These are phyloP conservation scores for Siderastrea siderea DNA, from an alignment of 92 coral and sea anemone species.

Conservation along the genomic window DNA sequence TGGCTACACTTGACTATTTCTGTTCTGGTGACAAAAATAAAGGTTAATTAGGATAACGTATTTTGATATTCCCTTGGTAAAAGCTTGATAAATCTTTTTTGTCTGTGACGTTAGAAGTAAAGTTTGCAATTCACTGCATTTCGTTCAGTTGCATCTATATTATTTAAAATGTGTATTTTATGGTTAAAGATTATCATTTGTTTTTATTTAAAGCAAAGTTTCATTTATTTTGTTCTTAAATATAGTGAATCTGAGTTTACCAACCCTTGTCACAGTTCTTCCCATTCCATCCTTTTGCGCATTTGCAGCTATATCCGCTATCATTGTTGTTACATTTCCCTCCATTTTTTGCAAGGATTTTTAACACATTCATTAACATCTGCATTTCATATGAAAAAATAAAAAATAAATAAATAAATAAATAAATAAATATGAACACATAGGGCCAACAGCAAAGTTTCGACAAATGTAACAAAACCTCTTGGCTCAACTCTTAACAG, in stretches of 20 bases:
- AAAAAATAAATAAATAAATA: not conserved
- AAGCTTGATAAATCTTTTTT: too few relatives aligned
- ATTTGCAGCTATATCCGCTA: constrained; percentile 43
- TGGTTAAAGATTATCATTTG: not conserved
- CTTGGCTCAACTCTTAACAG: not conserved
- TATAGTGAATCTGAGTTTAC: not conserved
- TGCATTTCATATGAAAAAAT: not conserved
- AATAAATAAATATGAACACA: too few relatives aligned
- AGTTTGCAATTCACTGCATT: too few relatives aligned
- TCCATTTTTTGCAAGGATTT: constrained; percentile 58
- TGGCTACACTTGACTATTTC: not conserved
- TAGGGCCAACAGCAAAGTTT: not conserved
- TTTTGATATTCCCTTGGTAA: too few relatives aligned
- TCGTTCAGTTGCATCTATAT: too few relatives aligned
- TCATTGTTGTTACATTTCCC: constrained; percentile 34
- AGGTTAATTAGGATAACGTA: too few relatives aligned
- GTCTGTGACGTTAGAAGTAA: too few relatives aligned
- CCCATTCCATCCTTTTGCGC: constrained; percentile 29
- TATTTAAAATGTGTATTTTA: not conserved
- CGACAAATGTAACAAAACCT: not conserved
- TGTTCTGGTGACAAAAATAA: too few relatives aligned
- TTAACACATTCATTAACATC: constrained; percentile 43
- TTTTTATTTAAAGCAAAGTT: not conserved
- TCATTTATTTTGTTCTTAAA: not conserved
- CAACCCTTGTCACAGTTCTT: constrained; percentile 51